A percentile compares a stretch with the other conserved stretches of the same genome.
These are phyloP conservation scores for Drosophila yooni DNA, from an alignment of 2,888 invertebrate genomes.

Conservation along the genomic window DNA sequence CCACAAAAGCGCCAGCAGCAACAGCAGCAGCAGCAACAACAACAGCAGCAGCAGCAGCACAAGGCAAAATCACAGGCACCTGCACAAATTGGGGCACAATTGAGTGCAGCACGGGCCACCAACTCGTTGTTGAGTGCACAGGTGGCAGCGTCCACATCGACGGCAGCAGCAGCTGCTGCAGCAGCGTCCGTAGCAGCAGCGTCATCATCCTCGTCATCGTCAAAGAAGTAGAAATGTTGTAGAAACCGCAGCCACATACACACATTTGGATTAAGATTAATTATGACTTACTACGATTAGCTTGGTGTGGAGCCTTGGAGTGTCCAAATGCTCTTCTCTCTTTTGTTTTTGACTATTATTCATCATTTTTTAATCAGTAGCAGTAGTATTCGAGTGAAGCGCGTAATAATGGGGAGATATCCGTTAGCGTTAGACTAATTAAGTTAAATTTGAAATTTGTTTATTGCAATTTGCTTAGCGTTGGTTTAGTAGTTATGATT, in stretches of 20 bases:
- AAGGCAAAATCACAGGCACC: conserved; percentile 63
- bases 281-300: conserved; percentile 59
- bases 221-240: conserved; percentile 66
- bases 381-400: conserved; percentile 69
- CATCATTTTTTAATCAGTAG: conserved; percentile 22
- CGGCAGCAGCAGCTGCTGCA: conserved; percentile 26
- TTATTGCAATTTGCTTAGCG: conserved; percentile 67
- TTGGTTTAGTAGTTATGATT: conserved; percentile 67
- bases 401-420: conserved; percentile 51
- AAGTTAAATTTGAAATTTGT: conserved; percentile 68
- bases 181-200: conserved; percentile 31
- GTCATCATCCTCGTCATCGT: conserved; percentile 60
- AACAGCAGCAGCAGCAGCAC: conserved; percentile 58
- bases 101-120: conserved; percentile 56
- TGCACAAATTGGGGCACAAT: conserved; percentile 63
- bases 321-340: conserved; percentile 49
- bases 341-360: conserved; percentile 68
- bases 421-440: conserved; percentile 73
- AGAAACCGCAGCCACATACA: conserved; percentile 32
- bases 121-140: conserved; percentile 39
- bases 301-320: conserved; percentile 28
- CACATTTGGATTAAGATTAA: conserved; percentile 58
- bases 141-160: conserved; percentile 13
- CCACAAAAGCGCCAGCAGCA: conserved; percentile 67
- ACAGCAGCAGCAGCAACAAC: conserved; percentile 48